Percentiles rank a stretch among this genome's conserved stretches.
phyloP scores from a whole-genome alignment of 2,888 invertebrate genomes.

The Eristalis arbustorum region DNA sequence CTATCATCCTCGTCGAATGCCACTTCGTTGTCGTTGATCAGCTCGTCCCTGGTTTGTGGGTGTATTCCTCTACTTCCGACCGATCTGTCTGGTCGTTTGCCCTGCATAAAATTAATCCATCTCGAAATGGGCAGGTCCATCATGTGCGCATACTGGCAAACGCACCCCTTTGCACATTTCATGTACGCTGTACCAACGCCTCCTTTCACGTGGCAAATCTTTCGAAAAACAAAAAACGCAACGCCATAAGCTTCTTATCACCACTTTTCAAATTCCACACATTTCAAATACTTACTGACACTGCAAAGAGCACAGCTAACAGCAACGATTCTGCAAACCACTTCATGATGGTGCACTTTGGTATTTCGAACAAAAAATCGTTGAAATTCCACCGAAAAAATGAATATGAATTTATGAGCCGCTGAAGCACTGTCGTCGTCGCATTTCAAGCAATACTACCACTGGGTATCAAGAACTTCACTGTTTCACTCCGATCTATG shows the following conservation, averaged over 20 bases:
- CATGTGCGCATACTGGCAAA: slow-evolving; percentile 82
- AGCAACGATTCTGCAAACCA: slow-evolving; percentile 24
- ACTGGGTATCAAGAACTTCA: neutral
- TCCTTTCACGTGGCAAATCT: neutral
- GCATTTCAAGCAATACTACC: slow-evolving; percentile 29
- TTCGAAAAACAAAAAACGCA: neutral
- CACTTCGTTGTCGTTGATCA: slow-evolving; percentile 74
- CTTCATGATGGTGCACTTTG: slow-evolving; percentile 31
- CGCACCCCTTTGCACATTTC: slow-evolving; percentile 81
- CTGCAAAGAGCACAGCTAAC: slow-evolving; percentile 7
- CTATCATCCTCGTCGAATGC: slow-evolving; percentile 79
- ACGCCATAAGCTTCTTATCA: neutral
- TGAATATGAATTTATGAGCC: neutral
- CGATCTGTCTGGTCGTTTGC: slow-evolving; percentile 53
- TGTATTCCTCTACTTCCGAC: slow-evolving; percentile 34
- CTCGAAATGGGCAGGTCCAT: slow-evolving; percentile 82
- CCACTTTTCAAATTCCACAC: neutral
- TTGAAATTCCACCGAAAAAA: slow-evolving; percentile 1
- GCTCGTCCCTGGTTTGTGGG: slow-evolving; percentile 63
- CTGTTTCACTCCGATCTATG: slow-evolving; percentile 1
- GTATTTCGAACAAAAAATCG: slow-evolving; percentile 16
- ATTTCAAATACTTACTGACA: slow-evolving; percentile 36
- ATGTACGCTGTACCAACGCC: slow-evolving; percentile 67
- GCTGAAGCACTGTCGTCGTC: slow-evolving; percentile 28
- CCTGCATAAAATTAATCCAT: slow-evolving; percentile 79